Percentiles rank a stretch among this genome's conserved stretches.
Conservation (phyloP, 2,888 invertebrate species). For the Tachystola acroxantha region DNA sequence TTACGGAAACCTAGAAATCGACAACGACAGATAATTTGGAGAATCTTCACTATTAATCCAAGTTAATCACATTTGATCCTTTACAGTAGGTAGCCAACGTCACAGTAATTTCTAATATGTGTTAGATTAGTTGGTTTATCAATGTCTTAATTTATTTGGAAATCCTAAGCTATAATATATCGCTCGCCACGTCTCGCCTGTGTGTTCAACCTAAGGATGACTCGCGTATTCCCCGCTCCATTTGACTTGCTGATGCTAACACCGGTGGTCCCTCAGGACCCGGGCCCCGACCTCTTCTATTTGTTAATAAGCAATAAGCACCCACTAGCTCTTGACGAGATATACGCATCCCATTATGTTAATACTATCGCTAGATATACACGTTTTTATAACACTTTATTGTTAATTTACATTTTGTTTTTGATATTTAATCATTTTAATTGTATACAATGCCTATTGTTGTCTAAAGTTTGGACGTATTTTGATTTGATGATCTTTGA, state of each 20-base stretch:
- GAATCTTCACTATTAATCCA: too few relatives aligned
- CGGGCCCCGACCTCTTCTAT: constrained; percentile 43
- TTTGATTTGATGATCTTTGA: neutral
- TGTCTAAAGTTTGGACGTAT: neutral
- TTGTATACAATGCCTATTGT: constrained; percentile 4
- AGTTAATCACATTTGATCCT: too few relatives aligned
- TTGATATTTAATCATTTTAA: constrained; percentile 2
- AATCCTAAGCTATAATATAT: neutral
- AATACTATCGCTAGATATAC: constrained; percentile 21
- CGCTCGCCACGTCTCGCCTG: neutral
- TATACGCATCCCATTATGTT: constrained; percentile 32
- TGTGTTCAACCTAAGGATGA: constrained; percentile 38
- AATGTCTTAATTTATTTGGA: too few relatives aligned
- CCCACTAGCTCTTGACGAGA: constrained; percentile 27
- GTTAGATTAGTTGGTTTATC: too few relatives aligned
- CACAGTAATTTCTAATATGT: too few relatives aligned
- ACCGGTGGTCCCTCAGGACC: constrained; percentile 53
- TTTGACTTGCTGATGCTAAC: constrained; percentile 65
- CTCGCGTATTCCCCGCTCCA: constrained; percentile 42
- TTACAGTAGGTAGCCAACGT: too few relatives aligned
- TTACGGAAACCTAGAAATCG: too few relatives aligned
- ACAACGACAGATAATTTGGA: too few relatives aligned
- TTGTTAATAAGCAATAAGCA: constrained; percentile 54
- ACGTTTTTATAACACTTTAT: neutral
- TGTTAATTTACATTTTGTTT: constrained; percentile 3